Conservation (phyloP, 2,888 invertebrate genomes). For the Pammene fasciana region DNA sequence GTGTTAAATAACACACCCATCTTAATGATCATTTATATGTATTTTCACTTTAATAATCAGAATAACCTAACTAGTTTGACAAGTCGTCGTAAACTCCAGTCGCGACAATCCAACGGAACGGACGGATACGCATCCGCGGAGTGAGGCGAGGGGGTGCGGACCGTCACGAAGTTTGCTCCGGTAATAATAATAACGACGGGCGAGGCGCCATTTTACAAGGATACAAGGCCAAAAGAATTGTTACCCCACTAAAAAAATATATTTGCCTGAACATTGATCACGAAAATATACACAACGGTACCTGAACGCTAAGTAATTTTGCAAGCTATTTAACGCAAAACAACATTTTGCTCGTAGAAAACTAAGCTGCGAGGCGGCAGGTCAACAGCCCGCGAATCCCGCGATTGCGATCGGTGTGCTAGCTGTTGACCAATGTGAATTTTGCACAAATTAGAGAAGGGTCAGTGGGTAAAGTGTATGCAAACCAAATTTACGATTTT, state of each 20-base stretch:
- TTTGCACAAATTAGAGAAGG: slow-evolving; percentile 56
- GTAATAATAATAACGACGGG: slow-evolving; percentile 77
- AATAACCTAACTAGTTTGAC: slow-evolving; percentile 83
- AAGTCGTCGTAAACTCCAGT: slow-evolving; percentile 77
- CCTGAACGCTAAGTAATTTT: slow-evolving; percentile 50
- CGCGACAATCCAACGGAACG: slow-evolving; percentile 71
- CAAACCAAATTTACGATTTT: slow-evolving; percentile 8
- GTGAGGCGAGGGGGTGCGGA: slow-evolving; percentile 69
- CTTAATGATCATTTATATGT: slow-evolving; percentile 54
- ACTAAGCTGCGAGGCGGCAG: slow-evolving; percentile 66
- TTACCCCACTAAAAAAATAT: slow-evolving; percentile 63
- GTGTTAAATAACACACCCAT: slow-evolving; percentile 57
- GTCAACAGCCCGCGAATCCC: slow-evolving; percentile 74
- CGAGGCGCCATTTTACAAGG: slow-evolving; percentile 83
- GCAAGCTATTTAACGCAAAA: slow-evolving; percentile 57
- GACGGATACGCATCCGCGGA: slow-evolving; percentile 80
- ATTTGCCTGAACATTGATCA: slow-evolving; percentile 46
- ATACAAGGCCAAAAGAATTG: slow-evolving; percentile 79
- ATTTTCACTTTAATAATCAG: slow-evolving; percentile 61
- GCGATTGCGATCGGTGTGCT: slow-evolving; percentile 63
- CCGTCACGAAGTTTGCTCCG: slow-evolving; percentile 83
- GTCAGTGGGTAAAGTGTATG: slow-evolving; percentile 38
- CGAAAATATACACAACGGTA: slow-evolving; percentile 39
- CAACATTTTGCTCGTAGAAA: slow-evolving; percentile 60
- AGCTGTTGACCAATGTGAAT: slow-evolving; percentile 64